phyloP scores from a whole-genome alignment of 2,797 vertebrate genomes.

The Sebastes melanostomus region DNA sequence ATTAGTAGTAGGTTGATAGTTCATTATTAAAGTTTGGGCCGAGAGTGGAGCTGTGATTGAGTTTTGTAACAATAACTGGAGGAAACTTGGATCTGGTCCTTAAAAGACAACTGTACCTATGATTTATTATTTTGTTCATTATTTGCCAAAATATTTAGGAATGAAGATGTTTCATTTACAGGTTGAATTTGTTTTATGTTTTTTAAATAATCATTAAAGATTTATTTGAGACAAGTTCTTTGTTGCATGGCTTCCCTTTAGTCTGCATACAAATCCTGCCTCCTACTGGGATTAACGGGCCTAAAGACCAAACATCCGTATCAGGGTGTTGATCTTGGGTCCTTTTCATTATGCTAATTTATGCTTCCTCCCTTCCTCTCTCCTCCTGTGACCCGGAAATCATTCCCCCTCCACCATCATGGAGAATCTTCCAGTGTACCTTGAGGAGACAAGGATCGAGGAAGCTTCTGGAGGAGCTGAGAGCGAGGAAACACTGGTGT shows the following conservation, averaged over 20 bases:
- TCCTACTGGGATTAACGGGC: neutral
- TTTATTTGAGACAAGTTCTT: conserved; percentile 38
- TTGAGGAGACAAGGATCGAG: too few species aligned
- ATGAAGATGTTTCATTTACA: conserved; percentile 42
- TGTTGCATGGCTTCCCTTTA: neutral
- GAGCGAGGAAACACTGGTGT: too few species aligned
- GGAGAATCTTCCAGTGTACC: too few species aligned
- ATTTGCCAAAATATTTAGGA: conserved; percentile 62
- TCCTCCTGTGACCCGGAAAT: too few species aligned
- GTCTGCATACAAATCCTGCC: neutral
- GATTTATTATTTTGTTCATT: conserved; percentile 38
- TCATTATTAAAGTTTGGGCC: conserved; percentile 2
- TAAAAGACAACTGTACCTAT: conserved; percentile 5
- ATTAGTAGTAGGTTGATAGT: conserved; percentile 1
- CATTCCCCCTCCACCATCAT: too few species aligned
- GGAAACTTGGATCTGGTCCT: conserved; percentile 4
- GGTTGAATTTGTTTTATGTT: conserved; percentile 36
- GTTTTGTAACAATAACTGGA: conserved; percentile 7
- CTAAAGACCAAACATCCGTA: neutral
- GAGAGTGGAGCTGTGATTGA: neutral
- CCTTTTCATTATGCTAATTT: too few species aligned
- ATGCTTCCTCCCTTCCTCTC: too few species aligned
- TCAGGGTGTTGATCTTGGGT: too few species aligned
- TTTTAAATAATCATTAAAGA: conserved; percentile 59
- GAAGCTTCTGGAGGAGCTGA: too few species aligned